Evolutionary conservation across 2,113 vertebrate genomes (phyloP).

Genomic region (Thunnus maccoyii): DNA sequence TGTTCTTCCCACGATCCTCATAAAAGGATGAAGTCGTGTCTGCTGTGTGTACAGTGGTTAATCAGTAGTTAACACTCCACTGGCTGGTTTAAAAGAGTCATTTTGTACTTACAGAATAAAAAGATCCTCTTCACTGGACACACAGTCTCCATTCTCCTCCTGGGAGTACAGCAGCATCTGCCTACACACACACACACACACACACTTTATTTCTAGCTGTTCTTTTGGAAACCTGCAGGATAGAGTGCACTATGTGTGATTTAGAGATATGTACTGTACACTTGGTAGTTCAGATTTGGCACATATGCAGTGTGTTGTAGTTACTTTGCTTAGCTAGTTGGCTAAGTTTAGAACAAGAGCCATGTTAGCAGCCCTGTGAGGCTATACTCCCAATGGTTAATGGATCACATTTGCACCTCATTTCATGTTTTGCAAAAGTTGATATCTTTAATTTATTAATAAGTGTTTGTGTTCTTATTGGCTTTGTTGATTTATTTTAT

Average conservation of each 20-base stretch:
- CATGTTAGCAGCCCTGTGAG: too few species aligned
- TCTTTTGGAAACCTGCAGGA: too few species aligned
- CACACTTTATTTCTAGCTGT: neutral
- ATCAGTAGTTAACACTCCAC: neutral
- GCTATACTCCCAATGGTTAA: too few species aligned
- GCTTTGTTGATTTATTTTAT: too few species aligned
- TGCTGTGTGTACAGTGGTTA: neutral
- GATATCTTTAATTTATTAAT: too few species aligned
- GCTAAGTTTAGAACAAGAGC: too few species aligned
- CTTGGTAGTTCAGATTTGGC: too few species aligned
- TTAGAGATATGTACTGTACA: neutral
- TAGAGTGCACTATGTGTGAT: neutral
- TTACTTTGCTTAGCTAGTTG: too few species aligned
- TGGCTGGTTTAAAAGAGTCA: constrained; percentile 10
- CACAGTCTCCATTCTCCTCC: constrained; percentile 92
- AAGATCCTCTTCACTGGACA: constrained; percentile 95
- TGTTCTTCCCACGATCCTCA: neutral
- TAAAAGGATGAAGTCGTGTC: neutral
- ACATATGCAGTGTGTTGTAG: too few species aligned
- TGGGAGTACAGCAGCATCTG: constrained; percentile 96
- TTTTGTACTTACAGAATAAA: constrained; percentile 93
- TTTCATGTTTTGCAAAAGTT: too few species aligned
- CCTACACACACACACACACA: constrained; percentile 77
- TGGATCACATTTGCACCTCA: too few species aligned
- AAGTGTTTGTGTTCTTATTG: too few species aligned